A percentile compares a stretch with the other conserved stretches of the same genome.
Conservation (phyloP, 2,888 invertebrate species). For the Plagodis pulveraria region DNA sequence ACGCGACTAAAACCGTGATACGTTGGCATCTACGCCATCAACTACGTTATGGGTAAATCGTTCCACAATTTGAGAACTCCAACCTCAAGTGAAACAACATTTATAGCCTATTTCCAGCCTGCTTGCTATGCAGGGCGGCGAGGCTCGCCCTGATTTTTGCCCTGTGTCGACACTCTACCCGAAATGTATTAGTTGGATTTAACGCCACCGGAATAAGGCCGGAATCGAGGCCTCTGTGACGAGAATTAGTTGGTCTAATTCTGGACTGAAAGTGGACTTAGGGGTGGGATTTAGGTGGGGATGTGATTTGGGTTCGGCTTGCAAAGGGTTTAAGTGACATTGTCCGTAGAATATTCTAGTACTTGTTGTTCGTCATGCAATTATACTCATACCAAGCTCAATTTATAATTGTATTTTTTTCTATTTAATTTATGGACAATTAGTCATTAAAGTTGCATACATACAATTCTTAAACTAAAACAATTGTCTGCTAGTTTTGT, state of each 20-base stretch:
- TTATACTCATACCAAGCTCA: too few relatives aligned
- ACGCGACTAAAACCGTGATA: too few relatives aligned
- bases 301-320: conserved; percentile 19
- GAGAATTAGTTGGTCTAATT: conserved; percentile 59
- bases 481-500: too few relatives aligned
- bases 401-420: too few relatives aligned
- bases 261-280: conserved; percentile 34
- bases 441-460: too few relatives aligned
- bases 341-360: not conserved
- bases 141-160: conserved; percentile 77
- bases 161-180: conserved; percentile 72
- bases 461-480: too few relatives aligned
- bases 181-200: conserved; percentile 81
- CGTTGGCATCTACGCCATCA: too few relatives aligned
- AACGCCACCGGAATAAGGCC: conserved; percentile 71
- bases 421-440: too few relatives aligned
- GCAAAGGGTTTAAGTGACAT: conserved; percentile 1
- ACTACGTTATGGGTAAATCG: not conserved
- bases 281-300: conserved; percentile 27
- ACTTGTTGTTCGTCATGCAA: too few relatives aligned
- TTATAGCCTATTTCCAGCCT: conserved; percentile 45
- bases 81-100: conserved; percentile 42
- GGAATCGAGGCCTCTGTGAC: conserved; percentile 63
- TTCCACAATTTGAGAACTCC: conserved; percentile 32
- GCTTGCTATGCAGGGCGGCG: conserved; percentile 78